Percentiles rank a stretch among this genome's conserved stretches.
Conservation (phyloP, 1,140 invertebrate genomes). For the Drosophila tani region DNA sequence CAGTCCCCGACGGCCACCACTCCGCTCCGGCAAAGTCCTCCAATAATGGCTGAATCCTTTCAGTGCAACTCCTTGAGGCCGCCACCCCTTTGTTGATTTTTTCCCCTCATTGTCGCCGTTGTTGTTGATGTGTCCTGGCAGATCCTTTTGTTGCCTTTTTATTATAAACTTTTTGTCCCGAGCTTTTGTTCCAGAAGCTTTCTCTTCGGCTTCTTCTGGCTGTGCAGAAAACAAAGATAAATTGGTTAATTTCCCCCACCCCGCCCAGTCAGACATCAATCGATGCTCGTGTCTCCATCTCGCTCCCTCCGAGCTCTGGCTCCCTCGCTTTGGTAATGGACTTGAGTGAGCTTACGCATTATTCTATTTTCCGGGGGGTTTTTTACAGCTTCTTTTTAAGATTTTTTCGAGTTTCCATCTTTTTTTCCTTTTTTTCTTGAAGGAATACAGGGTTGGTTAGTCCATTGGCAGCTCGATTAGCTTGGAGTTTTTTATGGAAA, state of each 20-base stretch:
- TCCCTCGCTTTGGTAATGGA: constrained; percentile 74
- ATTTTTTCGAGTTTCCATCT: constrained; percentile 10
- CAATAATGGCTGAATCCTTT: constrained; percentile 76
- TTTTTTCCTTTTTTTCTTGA: constrained; percentile 12
- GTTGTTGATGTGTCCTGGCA: constrained; percentile 73
- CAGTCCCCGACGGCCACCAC: background rate
- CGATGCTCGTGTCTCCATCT: constrained; percentile 60
- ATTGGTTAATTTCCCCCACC: constrained; percentile 84
- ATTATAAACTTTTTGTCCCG: constrained; percentile 73
- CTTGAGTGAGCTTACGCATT: constrained; percentile 79
- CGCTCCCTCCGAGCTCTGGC: background rate
- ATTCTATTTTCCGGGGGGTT: constrained; percentile 50
- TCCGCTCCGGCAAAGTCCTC: background rate
- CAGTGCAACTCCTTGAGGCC: constrained; percentile 54
- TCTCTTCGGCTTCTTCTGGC: constrained; percentile 37
- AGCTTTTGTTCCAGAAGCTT: constrained; percentile 43
- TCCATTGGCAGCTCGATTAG: constrained; percentile 16
- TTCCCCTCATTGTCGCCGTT: constrained; percentile 68
- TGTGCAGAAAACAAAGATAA: constrained; percentile 84
- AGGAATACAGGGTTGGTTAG: constrained; percentile 28
- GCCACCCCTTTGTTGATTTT: constrained; percentile 54
- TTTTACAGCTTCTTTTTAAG: constrained; percentile 17
- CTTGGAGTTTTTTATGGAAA: background rate
- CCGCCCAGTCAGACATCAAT: constrained; percentile 81
- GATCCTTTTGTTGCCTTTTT: constrained; percentile 70